Percentiles rank a stretch among this genome's conserved stretches.
phyloP scores from a whole-genome alignment of 2,113 vertebrate genomes.

The Malurus elegans region DNA sequence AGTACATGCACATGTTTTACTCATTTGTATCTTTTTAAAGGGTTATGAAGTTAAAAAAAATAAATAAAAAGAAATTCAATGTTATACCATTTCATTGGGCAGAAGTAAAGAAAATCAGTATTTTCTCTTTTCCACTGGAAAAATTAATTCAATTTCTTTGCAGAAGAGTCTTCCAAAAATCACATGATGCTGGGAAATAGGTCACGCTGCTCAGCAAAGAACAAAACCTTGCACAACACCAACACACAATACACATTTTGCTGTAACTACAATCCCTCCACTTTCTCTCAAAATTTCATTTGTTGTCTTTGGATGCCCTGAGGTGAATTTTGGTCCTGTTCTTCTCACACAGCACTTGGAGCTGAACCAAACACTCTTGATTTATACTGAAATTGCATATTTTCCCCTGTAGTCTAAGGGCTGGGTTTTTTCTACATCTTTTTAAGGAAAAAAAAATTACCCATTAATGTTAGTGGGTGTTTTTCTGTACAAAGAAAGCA shows the following conservation, averaged over 20 bases:
- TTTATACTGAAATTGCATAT: not conserved
- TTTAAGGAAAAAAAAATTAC: not conserved
- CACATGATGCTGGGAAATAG: constrained; percentile 42
- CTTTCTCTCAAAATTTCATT: not conserved
- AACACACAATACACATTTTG: not conserved
- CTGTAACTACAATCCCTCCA: not conserved
- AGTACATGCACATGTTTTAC: not conserved
- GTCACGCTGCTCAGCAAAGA: not conserved
- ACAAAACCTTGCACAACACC: not conserved
- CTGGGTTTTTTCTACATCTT: not conserved
- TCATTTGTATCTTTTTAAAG: not conserved
- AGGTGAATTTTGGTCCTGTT: not conserved
- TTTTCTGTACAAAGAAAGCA: not conserved
- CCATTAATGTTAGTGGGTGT: not conserved
- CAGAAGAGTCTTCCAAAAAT: constrained; percentile 21
- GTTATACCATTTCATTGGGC: not conserved
- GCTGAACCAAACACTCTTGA: not conserved
- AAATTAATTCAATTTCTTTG: constrained; percentile 17
- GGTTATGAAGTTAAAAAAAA: not conserved
- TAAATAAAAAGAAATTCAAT: not conserved
- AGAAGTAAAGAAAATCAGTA: not conserved
- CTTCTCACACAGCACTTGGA: not conserved
- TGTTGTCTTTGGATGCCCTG: not conserved
- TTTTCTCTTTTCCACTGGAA: not conserved
- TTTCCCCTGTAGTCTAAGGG: not conserved